phyloP scores from a whole-genome alignment of 2,797 vertebrate species.

The Anomalospiza imberbis region DNA sequence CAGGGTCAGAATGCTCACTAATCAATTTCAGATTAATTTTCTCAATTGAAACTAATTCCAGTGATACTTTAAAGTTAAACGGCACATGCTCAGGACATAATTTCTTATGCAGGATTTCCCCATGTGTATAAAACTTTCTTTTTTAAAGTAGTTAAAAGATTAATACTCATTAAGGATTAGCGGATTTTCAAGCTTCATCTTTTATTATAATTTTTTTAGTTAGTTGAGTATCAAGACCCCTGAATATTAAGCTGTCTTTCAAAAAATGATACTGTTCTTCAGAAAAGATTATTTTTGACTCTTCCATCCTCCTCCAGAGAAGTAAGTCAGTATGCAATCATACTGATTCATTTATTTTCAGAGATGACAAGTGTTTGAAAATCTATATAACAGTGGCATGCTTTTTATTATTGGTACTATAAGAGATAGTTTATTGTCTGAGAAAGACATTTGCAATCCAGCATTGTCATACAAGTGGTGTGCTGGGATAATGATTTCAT shows the following conservation, averaged over 20 bases:
- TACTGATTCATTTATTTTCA: background rate
- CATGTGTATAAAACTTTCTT: background rate
- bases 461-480: background rate
- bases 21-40: slow-evolving; percentile 6
- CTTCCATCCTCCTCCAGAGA: background rate
- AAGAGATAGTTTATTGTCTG: background rate
- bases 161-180: slow-evolving; percentile 43
- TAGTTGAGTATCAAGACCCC: background rate
- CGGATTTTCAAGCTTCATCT: slow-evolving; percentile 18
- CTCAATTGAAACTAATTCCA: slow-evolving; percentile 41
- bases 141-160: slow-evolving; percentile 26
- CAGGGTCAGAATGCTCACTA: background rate
- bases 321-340: background rate
- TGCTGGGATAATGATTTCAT: background rate
- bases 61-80: background rate
- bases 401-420: background rate
- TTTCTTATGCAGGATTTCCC: slow-evolving; percentile 18
- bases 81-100: background rate
- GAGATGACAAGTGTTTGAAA: background rate
- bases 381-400: background rate
- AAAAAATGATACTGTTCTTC: background rate
- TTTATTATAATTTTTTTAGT: background rate
- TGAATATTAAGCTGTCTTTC: slow-evolving; percentile 6
- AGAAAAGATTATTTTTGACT: background rate
- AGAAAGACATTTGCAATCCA: background rate